phyloP scores from a whole-genome alignment of 2,797 vertebrate genomes.

The Brachyrhaphis roseni region DNA sequence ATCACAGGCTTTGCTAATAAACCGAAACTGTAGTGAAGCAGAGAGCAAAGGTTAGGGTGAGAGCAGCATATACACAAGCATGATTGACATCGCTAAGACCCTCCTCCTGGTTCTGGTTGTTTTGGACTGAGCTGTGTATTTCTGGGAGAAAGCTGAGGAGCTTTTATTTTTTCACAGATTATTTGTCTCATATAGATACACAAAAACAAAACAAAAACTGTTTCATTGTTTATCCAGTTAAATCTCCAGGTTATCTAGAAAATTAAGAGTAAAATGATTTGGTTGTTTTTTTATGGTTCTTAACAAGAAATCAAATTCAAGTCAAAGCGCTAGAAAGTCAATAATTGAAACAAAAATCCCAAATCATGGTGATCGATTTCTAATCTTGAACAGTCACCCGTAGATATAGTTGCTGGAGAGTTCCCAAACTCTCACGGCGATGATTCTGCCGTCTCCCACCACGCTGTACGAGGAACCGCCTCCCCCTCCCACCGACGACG shows the following conservation, averaged over 20 bases:
- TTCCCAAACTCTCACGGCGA: conserved; percentile 6
- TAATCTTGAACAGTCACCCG: not conserved
- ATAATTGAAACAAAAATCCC: not conserved
- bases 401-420: not conserved
- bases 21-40: too few relatives aligned
- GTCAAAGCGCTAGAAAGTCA: not conserved
- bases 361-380: not conserved
- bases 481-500: not conserved
- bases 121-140: not conserved
- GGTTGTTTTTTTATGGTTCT: not conserved
- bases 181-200: too few relatives aligned
- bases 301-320: not conserved
- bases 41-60: too few relatives aligned
- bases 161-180: too few relatives aligned
- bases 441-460: conserved; percentile 1
- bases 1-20: too few relatives aligned
- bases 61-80: too few relatives aligned
- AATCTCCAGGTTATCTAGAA: not conserved
- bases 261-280: not conserved
- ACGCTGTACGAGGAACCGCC: not conserved
- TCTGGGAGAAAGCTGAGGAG: not conserved
- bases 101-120: too few relatives aligned
- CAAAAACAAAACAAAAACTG: too few relatives aligned
- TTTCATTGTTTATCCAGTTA: not conserved
- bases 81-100: too few relatives aligned